Conservation (phyloP, 2,888 invertebrate species). For the Drosophila neotestacea region DNA sequence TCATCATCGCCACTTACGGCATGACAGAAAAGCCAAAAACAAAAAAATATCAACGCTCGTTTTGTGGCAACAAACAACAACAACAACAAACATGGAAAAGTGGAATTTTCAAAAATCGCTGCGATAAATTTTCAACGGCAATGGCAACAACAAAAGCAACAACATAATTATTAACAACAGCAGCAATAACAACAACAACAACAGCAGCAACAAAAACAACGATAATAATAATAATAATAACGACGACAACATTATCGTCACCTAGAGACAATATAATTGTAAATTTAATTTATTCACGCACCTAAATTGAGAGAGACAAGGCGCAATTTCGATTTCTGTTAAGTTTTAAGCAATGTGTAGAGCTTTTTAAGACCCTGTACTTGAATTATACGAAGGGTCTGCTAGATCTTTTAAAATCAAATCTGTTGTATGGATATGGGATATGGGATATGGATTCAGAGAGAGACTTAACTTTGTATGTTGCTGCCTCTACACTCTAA, state of each 20-base stretch:
- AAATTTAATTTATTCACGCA: conserved; percentile 70
- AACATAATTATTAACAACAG: conserved; percentile 69
- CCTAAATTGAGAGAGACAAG: conserved; percentile 48
- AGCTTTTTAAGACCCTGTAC: background rate
- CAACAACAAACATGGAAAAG: conserved; percentile 65
- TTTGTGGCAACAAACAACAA: conserved; percentile 6
- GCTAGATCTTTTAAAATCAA: too few species aligned
- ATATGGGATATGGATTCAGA: too few species aligned
- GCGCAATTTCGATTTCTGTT: conserved; percentile 10
- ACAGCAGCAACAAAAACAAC: conserved; percentile 36
- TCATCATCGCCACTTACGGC: conserved; percentile 79
- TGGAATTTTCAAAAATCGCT: conserved; percentile 72
- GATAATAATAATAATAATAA: conserved; percentile 31
- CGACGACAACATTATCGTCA: conserved; percentile 78
- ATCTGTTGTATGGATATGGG: too few species aligned
- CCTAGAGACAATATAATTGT: conserved; percentile 78
- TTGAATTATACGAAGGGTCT: too few species aligned
- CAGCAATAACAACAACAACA: background rate
- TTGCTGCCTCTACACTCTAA: too few species aligned
- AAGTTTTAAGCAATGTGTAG: background rate
- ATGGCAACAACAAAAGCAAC: conserved; percentile 46
- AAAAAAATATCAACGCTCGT: conserved; percentile 29
- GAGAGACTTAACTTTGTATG: too few species aligned
- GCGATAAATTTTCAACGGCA: conserved; percentile 48
- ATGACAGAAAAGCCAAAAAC: conserved; percentile 75